Percentiles rank a stretch among this genome's conserved stretches.
Conservation (phyloP, 2,797 vertebrate genomes). For the Glossophaga mutica region DNA sequence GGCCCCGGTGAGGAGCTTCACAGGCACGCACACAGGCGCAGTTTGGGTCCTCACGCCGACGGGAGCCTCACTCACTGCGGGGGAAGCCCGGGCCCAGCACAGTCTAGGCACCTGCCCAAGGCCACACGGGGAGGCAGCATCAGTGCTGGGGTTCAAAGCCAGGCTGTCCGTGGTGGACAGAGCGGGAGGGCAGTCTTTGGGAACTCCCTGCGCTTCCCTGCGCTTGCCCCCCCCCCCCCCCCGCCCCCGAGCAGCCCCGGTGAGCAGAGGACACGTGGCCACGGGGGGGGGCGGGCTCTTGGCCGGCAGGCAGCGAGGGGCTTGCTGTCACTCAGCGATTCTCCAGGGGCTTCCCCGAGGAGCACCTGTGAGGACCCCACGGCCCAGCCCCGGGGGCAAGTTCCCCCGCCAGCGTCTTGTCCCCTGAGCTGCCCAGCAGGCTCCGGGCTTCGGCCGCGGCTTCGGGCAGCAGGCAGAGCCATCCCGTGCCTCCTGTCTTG, state of each 20-base stretch:
- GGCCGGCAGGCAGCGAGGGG: not conserved
- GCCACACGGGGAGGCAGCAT: not conserved
- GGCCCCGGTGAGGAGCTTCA: not conserved
- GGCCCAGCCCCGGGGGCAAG: not conserved
- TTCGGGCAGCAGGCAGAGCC: accelerated
- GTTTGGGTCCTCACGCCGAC: not conserved
- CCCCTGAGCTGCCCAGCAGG: not conserved
- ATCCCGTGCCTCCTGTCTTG: not conserved
- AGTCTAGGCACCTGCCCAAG: not conserved
- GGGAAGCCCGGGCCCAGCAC: not conserved
- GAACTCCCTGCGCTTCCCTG: not conserved
- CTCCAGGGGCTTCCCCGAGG: not conserved
- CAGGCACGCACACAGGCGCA: too few relatives aligned
- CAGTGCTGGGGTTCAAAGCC: not conserved
- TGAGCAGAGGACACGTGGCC: not conserved
- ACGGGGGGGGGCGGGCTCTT: not conserved
- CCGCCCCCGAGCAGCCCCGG: not conserved
- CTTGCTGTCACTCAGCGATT: not conserved
- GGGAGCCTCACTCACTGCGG: not conserved
- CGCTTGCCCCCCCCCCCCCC: too few relatives aligned
- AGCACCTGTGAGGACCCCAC: accelerated
- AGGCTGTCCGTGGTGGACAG: not conserved
- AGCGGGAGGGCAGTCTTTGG: too few relatives aligned
- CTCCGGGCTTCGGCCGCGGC: accelerated
- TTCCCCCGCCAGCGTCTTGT: not conserved